phyloP scores from a whole-genome alignment of 1,140 invertebrate species.

The Scaptomyza pallida region DNA sequence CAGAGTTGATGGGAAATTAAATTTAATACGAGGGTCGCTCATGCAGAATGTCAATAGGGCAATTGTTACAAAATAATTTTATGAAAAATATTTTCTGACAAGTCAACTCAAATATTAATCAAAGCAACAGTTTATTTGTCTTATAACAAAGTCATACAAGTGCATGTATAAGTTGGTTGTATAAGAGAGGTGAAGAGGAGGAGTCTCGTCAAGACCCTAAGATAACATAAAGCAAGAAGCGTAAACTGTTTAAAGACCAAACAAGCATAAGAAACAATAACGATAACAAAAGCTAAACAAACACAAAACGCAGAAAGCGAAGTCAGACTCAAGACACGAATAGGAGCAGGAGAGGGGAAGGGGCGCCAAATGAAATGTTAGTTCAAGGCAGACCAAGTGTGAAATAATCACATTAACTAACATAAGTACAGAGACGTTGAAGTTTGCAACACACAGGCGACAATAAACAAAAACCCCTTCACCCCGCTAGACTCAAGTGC shows the following conservation, averaged over 20 bases:
- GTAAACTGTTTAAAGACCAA: conserved; percentile 26
- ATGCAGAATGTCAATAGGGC: conserved; percentile 8
- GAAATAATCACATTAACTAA: conserved; percentile 81
- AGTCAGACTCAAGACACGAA: too few relatives aligned
- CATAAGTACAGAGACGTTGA: conserved; percentile 16
- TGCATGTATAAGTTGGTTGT: not conserved
- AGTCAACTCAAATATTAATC: too few relatives aligned
- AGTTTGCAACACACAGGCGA: conserved; percentile 17
- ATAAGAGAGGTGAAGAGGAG: too few relatives aligned
- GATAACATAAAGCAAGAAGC: conserved; percentile 12
- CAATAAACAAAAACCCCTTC: conserved; percentile 15
- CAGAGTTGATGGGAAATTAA: conserved; percentile 31
- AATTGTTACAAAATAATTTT: too few relatives aligned
- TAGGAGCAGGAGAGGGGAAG: conserved; percentile 1
- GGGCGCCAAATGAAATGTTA: conserved; percentile 55
- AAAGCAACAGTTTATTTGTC: not conserved
- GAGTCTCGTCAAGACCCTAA: not conserved
- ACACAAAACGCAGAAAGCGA: conserved; percentile 22
- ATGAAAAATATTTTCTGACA: not conserved
- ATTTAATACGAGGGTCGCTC: conserved; percentile 45
- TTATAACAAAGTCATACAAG: not conserved
- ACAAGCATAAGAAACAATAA: conserved; percentile 44
- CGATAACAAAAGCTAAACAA: conserved; percentile 28
- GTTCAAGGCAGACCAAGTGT: conserved; percentile 72
- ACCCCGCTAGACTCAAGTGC: conserved; percentile 5